These are phyloP conservation scores for Pseudomyrmex flavicornis DNA, from an alignment of 1,140 invertebrate genomes.

Conservation along the genomic window DNA sequence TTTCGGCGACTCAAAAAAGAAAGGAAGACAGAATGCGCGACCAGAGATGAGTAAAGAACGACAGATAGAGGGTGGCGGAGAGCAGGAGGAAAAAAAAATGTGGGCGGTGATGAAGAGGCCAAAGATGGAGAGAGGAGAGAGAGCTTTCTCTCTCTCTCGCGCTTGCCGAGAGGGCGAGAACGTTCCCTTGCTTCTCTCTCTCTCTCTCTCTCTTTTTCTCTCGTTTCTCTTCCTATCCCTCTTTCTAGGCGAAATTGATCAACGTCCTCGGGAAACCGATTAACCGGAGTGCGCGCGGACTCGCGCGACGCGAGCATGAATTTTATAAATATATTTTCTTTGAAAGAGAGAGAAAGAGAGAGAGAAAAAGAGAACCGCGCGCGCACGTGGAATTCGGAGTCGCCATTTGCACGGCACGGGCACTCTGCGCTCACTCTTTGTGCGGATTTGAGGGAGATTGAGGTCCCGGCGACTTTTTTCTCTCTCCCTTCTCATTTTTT, in stretches of 20 bases:
- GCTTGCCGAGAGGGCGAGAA: conserved; percentile 43
- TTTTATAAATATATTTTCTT: conserved; percentile 75
- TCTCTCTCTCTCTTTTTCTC: conserved; percentile 13
- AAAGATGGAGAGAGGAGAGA: conserved; percentile 44
- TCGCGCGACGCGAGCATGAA: conserved; percentile 61
- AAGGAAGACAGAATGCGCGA: background rate
- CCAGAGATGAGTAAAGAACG: conserved; percentile 13
- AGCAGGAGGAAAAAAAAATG: conserved; percentile 43
- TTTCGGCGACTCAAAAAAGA: conserved; percentile 63
- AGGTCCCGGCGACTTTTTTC: conserved; percentile 43
- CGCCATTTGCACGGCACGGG: conserved; percentile 44
- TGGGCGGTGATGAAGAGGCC: conserved; percentile 68
- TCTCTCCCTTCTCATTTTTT: conserved; percentile 19
- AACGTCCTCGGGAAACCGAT: conserved; percentile 74
- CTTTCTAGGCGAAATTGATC: conserved; percentile 72
- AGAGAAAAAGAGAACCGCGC: background rate
- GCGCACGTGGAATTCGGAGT: conserved; percentile 37
- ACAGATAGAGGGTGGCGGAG: conserved; percentile 33
- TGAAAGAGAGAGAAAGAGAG: conserved; percentile 3
- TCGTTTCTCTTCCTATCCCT: background rate
- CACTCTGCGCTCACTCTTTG: conserved; percentile 49
- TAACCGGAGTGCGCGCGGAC: conserved; percentile 65
- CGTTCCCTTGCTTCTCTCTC: background rate
- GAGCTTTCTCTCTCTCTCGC: background rate
- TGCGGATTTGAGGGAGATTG: conserved; percentile 58